Evolutionary conservation across 2,797 vertebrate species (phyloP).

Genomic region (Tamandua tetradactyla): DNA sequence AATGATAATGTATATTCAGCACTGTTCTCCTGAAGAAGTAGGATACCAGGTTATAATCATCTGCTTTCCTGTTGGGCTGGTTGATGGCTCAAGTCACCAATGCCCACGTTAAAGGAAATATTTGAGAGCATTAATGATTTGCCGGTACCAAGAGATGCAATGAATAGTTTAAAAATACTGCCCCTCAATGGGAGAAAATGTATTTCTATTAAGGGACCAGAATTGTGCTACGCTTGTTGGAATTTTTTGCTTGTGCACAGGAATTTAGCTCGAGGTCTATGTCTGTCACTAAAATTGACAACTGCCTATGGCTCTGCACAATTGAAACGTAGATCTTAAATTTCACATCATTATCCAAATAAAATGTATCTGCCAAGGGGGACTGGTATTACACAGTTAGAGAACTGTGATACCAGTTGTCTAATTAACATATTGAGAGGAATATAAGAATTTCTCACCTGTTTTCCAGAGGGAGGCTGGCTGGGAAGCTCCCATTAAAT

Average conservation of each 20-base stretch:
- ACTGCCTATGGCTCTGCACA: constrained; percentile 93
- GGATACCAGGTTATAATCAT: constrained; percentile 50
- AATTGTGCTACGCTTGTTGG: constrained; percentile 87
- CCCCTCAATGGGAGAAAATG: constrained; percentile 84
- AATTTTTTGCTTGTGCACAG: constrained; percentile 90
- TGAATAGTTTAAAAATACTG: constrained; percentile 84
- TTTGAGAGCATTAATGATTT: constrained; percentile 81
- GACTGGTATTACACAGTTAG: constrained; percentile 91
- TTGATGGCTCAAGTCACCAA: constrained; percentile 75
- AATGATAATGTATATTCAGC: background rate
- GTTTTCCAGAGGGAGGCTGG: constrained; percentile 86
- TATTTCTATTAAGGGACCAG: constrained; percentile 88
- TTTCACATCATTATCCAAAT: constrained; percentile 99
- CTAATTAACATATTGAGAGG: constrained; percentile 97
- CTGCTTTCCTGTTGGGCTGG: constrained; percentile 76
- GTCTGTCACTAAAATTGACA: constrained; percentile 96
- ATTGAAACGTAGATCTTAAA: constrained; percentile 98
- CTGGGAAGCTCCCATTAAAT: constrained; percentile 83
- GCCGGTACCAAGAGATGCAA: constrained; percentile 74
- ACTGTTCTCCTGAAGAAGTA: constrained; percentile 58
- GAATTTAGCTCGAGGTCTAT: constrained; percentile 90
- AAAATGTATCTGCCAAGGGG: constrained; percentile 93
- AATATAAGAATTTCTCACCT: constrained; percentile 90
- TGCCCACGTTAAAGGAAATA: constrained; percentile 77
- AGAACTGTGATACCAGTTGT: constrained; percentile 91